A percentile compares a stretch with the other conserved stretches of the same genome.
phyloP scores from a whole-genome alignment of 1,140 invertebrate genomes.

The Caerostris darwini region DNA sequence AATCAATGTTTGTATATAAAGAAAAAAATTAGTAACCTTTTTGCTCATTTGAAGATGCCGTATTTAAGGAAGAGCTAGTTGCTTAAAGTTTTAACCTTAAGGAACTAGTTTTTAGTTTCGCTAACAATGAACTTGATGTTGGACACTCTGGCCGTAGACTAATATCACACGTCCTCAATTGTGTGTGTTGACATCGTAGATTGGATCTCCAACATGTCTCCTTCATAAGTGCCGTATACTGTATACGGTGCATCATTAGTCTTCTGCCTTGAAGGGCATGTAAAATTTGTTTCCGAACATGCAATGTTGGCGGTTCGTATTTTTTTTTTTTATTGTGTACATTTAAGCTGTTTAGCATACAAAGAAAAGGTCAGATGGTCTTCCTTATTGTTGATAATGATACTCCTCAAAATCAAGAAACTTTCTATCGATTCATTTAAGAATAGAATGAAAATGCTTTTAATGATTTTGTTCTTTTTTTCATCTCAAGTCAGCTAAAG shows the following conservation, averaged over 20 bases:
- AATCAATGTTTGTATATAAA: too few relatives aligned
- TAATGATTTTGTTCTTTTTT: too few relatives aligned
- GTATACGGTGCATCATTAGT: background rate
- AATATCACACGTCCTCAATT: background rate
- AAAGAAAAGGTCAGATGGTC: background rate
- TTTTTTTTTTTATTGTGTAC: background rate
- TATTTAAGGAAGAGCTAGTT: too few relatives aligned
- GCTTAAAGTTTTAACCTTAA: too few relatives aligned
- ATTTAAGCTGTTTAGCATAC: background rate
- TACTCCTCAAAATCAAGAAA: background rate
- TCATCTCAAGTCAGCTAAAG: too few relatives aligned
- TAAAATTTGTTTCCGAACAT: background rate
- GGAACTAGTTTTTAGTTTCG: too few relatives aligned
- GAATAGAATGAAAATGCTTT: too few relatives aligned
- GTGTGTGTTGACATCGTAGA: background rate
- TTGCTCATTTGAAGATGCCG: too few relatives aligned
- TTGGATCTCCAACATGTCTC: background rate
- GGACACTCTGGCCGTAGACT: background rate
- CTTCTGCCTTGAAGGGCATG: background rate
- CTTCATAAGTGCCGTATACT: background rate
- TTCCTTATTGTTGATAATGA: background rate
- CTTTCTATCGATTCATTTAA: too few relatives aligned
- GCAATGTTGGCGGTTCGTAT: background rate
- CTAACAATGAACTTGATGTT: constrained; percentile 6
- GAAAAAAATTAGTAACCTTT: too few relatives aligned